These are phyloP conservation scores for Luffia ferchaultella DNA, from an alignment of 2,888 invertebrate genomes.

Conservation along the genomic window DNA sequence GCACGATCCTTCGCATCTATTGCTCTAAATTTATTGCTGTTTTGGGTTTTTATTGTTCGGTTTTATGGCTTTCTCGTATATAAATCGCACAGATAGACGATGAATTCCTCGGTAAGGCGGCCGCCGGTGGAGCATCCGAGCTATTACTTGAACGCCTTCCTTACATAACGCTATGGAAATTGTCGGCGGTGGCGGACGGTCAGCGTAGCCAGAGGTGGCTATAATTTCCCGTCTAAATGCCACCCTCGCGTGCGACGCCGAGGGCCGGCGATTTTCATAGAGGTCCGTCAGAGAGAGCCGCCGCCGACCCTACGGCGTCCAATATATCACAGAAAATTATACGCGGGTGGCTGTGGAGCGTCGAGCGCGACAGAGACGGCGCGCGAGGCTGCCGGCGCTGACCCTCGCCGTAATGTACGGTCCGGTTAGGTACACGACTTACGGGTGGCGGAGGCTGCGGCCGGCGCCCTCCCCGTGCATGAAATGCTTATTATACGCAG, in stretches of 20 bases:
- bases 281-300: slow-evolving; percentile 39
- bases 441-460: slow-evolving; percentile 27
- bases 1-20: slow-evolving; percentile 65
- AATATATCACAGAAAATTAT: slow-evolving; percentile 63
- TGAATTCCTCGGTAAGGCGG: slow-evolving; percentile 54
- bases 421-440: slow-evolving; percentile 67
- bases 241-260: slow-evolving; percentile 23
- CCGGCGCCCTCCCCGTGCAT: slow-evolving; percentile 59
- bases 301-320: slow-evolving; percentile 43
- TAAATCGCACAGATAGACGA: slow-evolving; percentile 65
- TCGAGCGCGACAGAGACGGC: slow-evolving; percentile 55
- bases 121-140: slow-evolving; percentile 50
- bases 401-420: slow-evolving; percentile 68
- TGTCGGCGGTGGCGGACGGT: slow-evolving; percentile 6
- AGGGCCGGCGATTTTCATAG: slow-evolving; percentile 43
- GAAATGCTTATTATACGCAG: slow-evolving; percentile 70
- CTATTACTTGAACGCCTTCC: slow-evolving; percentile 24
- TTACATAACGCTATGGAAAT: slow-evolving; percentile 25
- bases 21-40: slow-evolving; percentile 67
- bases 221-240: slow-evolving; percentile 25
- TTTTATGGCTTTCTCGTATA: slow-evolving; percentile 64
- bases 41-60: slow-evolving; percentile 69
- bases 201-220: slow-evolving; percentile 12
- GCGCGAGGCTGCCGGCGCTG: slow-evolving; percentile 50
- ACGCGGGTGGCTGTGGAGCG: slow-evolving; percentile 39